A percentile compares a stretch with the other conserved stretches of the same genome.
phyloP scores from a whole-genome alignment of 2,797 vertebrate species.

The Antennarius maculatus region DNA sequence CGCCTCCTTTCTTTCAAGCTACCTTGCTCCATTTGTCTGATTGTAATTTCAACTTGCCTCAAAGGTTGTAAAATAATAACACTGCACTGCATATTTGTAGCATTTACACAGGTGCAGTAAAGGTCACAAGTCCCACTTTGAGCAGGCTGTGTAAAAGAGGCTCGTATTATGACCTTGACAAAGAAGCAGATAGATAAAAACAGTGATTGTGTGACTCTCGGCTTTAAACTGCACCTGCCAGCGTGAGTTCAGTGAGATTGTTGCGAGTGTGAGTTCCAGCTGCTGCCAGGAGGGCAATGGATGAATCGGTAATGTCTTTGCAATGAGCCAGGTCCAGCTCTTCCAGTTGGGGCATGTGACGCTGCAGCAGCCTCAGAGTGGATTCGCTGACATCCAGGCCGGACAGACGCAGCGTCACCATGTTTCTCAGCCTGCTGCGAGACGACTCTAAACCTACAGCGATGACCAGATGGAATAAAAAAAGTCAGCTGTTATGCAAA shows the following conservation, averaged over 20 bases:
- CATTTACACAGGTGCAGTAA: too few relatives aligned
- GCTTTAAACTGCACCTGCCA: conserved; percentile 83
- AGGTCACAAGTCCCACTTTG: too few relatives aligned
- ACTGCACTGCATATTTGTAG: too few relatives aligned
- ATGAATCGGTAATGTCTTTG: conserved; percentile 89
- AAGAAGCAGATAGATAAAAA: background rate
- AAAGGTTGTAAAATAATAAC: too few relatives aligned
- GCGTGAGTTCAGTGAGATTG: conserved; percentile 91
- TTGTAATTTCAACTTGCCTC: too few relatives aligned
- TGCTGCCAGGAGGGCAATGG: conserved; percentile 89
- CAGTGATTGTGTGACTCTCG: background rate
- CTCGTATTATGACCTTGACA: too few relatives aligned
- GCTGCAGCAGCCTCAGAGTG: conserved; percentile 90
- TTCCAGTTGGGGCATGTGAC: conserved; percentile 93
- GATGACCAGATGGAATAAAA: background rate
- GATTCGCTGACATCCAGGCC: conserved; percentile 93
- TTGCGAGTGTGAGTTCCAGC: conserved; percentile 92
- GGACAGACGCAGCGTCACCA: conserved; percentile 89
- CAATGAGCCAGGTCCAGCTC: conserved; percentile 94
- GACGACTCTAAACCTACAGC: conserved; percentile 87
- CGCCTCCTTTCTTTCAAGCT: too few relatives aligned
- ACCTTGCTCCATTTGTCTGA: too few relatives aligned
- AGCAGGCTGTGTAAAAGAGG: too few relatives aligned
- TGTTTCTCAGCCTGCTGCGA: conserved; percentile 93
- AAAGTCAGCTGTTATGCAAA: background rate